phyloP scores from a whole-genome alignment of 2,888 invertebrate species.

The Caenorhabditis japonica region DNA sequence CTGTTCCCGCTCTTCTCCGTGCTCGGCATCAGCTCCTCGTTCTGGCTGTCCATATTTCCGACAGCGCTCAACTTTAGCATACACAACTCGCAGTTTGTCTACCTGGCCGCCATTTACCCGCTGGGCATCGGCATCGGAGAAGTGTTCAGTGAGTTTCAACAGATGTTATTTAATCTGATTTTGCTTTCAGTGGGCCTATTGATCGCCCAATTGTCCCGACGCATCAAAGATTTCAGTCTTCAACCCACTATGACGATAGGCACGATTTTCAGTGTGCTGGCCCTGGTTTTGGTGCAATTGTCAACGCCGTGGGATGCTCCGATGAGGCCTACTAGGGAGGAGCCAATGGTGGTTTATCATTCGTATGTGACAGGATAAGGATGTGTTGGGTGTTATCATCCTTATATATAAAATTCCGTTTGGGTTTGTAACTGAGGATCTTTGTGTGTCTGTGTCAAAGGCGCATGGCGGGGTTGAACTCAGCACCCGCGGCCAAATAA shows the following conservation, averaged over 20 bases:
- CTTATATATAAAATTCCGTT: no score
- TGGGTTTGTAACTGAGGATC: no score
- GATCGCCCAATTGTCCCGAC: conserved; percentile 52
- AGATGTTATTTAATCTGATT: background rate
- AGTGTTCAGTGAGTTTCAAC: conserved; percentile 49
- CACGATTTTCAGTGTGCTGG: conserved; percentile 8
- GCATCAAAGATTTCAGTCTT: conserved; percentile 58
- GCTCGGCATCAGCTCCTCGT: conserved; percentile 51
- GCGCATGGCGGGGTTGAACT: no score
- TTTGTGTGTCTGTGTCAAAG: no score
- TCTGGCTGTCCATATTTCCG: conserved; percentile 62
- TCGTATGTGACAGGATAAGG: no score
- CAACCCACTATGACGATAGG: conserved; percentile 60
- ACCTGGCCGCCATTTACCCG: conserved; percentile 57
- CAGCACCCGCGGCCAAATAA: no score
- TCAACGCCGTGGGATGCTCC: conserved; percentile 59
- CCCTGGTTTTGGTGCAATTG: conserved; percentile 31
- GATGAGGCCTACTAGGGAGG: conserved; percentile 44
- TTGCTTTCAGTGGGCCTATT: conserved; percentile 57
- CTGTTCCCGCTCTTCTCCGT: conserved; percentile 52
- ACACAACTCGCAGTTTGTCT: conserved; percentile 43
- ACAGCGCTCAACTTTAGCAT: conserved; percentile 61
- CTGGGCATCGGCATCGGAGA: conserved; percentile 59
- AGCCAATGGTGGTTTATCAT: conserved; percentile 40
- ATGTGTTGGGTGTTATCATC: no score